A percentile compares a stretch with the other conserved stretches of the same genome.
phyloP scores from a whole-genome alignment of 2,113 vertebrate genomes.

The Caretta caretta region DNA sequence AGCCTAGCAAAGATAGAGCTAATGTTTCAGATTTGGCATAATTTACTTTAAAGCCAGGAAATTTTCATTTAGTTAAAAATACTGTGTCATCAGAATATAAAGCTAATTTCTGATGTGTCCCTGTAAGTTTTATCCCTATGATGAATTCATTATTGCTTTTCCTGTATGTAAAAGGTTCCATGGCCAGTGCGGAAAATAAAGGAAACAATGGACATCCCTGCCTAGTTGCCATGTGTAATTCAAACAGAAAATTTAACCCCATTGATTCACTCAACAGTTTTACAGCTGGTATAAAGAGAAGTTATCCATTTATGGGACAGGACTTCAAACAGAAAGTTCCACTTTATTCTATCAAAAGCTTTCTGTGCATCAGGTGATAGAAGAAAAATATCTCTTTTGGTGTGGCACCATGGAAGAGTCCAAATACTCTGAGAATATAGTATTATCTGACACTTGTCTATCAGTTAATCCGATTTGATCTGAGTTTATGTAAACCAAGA shows the following conservation, averaged over 20 bases:
- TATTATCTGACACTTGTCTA: not conserved
- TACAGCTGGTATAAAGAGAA: not conserved
- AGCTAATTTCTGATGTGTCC: not conserved
- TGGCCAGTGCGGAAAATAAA: not conserved
- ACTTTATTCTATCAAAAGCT: not conserved
- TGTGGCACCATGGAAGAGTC: not conserved
- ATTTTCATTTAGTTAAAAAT: not conserved
- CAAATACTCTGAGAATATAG: not conserved
- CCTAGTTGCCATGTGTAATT: not conserved
- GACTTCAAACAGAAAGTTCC: not conserved
- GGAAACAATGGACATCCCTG: not conserved
- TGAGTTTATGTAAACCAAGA: not conserved
- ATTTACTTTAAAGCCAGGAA: not conserved
- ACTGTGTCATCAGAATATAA: not conserved
- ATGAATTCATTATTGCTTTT: not conserved
- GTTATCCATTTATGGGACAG: not conserved
- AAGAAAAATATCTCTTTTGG: not conserved
- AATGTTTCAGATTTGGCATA: slow-evolving; percentile 46
- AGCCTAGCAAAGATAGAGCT: slow-evolving; percentile 16
- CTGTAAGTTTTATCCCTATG: not conserved
- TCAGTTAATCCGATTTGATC: not conserved
- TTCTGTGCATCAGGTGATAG: not conserved
- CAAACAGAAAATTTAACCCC: not conserved
- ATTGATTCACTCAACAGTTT: not conserved
- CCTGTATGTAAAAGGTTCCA: not conserved